These are phyloP conservation scores for Agrilus biguttatus DNA, from an alignment of 2,888 invertebrate genomes.

Conservation along the genomic window DNA sequence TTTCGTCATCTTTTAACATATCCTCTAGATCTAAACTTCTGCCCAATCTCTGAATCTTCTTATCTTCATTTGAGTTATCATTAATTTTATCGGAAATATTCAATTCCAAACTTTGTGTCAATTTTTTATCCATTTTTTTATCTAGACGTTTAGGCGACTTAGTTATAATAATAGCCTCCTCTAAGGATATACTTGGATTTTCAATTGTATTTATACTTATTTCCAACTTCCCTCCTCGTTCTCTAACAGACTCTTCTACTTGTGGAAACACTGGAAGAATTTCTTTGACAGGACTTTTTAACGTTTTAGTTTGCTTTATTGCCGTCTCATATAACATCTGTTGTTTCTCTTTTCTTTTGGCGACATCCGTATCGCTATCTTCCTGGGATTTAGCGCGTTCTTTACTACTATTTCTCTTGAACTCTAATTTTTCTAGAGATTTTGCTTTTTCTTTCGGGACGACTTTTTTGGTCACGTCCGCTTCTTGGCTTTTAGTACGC, in stretches of 20 bases:
- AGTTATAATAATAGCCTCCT: constrained; percentile 62
- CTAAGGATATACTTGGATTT: constrained; percentile 29
- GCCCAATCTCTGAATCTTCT: constrained; percentile 26
- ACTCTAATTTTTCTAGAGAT: constrained; percentile 50
- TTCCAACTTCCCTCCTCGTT: constrained; percentile 59
- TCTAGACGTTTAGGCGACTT: constrained; percentile 61
- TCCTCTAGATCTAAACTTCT: constrained; percentile 31
- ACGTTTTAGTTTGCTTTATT: constrained; percentile 58
- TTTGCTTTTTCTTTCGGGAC: constrained; percentile 52
- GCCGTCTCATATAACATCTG: constrained; percentile 63
- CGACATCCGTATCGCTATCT: constrained; percentile 56
- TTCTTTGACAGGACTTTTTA: constrained; percentile 61
- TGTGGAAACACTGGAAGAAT: constrained; percentile 55
- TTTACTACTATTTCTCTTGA: constrained; percentile 40
- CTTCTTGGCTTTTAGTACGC: constrained; percentile 46
- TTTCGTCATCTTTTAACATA: constrained; percentile 17
- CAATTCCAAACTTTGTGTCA: constrained; percentile 51
- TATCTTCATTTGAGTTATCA: constrained; percentile 16
- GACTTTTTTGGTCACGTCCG: constrained; percentile 36
- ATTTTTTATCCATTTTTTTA: constrained; percentile 30
- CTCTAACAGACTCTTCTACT: constrained; percentile 58
- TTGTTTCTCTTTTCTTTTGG: constrained; percentile 58
- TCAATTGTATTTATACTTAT: constrained; percentile 52
- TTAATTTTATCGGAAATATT: constrained; percentile 32
- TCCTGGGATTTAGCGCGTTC: constrained; percentile 60